These are phyloP conservation scores for Papilio polyxenes DNA, from an alignment of 1,140 invertebrate genomes.

Conservation along the genomic window DNA sequence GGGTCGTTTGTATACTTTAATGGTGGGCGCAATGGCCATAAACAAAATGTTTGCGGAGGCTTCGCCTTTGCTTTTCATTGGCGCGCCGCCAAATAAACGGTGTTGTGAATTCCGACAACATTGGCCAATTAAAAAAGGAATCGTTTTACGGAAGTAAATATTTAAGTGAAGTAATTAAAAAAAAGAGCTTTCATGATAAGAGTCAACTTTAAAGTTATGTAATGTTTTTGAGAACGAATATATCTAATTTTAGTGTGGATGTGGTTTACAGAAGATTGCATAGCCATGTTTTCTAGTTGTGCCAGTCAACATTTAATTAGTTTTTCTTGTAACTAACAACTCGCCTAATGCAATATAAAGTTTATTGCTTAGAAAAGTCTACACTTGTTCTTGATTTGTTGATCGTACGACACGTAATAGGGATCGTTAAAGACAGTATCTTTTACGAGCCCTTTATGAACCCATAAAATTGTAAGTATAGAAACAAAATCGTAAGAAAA, in stretches of 20 bases:
- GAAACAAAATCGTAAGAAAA: constrained; percentile 4
- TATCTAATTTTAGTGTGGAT: background rate
- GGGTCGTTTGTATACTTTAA: constrained; percentile 8
- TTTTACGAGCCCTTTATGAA: constrained; percentile 21
- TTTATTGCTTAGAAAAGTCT: constrained; percentile 3
- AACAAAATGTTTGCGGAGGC: constrained; percentile 30
- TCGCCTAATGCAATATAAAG: background rate
- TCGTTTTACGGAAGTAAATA: background rate
- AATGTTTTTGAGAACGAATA: background rate
- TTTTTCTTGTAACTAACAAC: too few species aligned
- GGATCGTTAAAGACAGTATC: background rate
- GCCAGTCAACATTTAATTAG: too few species aligned
- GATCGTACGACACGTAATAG: background rate
- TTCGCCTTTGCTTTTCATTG: constrained; percentile 32
- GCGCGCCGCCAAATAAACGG: constrained; percentile 8
- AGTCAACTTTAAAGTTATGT: background rate
- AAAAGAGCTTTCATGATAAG: background rate
- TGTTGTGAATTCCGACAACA: background rate
- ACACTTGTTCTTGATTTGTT: background rate
- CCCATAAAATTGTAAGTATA: constrained; percentile 9
- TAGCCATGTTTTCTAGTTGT: too few species aligned
- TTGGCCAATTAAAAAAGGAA: constrained; percentile 26
- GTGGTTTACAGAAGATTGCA: background rate
- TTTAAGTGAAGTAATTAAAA: background rate
- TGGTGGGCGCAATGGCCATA: constrained; percentile 15